phyloP scores from a whole-genome alignment of 2,888 invertebrate species.

The Portevinia maculata region DNA sequence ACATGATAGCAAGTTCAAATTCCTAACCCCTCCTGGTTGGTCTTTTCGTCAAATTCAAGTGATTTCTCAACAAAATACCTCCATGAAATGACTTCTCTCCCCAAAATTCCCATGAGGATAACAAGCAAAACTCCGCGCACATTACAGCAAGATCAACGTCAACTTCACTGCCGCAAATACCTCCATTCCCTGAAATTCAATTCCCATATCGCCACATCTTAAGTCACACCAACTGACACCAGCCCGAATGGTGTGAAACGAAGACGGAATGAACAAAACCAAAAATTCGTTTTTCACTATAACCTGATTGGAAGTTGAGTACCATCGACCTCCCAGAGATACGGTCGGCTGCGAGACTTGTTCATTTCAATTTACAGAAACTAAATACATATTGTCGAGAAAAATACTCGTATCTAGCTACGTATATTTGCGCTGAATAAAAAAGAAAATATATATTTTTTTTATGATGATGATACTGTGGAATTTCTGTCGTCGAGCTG shows the following conservation, averaged over 20 bases:
- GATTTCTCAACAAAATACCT: not conserved
- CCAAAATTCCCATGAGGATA: slow-evolving; percentile 19
- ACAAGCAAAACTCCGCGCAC: not conserved
- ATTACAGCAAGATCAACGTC: slow-evolving; percentile 4
- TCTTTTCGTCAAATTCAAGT: slow-evolving; percentile 4
- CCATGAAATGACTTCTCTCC: slow-evolving; percentile 4
- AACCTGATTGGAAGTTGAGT: slow-evolving; percentile 47
- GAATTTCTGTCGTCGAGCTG: slow-evolving; percentile 38
- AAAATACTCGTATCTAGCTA: slow-evolving; percentile 14
- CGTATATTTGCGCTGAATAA: slow-evolving; percentile 1
- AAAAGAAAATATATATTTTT: not conserved
- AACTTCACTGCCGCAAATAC: not conserved
- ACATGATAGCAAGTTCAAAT: not conserved
- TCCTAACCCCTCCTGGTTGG: slow-evolving; percentile 31
- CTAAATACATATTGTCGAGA: slow-evolving; percentile 1
- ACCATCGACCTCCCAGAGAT: slow-evolving; percentile 45
- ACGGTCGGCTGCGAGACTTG: slow-evolving; percentile 37
- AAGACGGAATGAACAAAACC: slow-evolving; percentile 27
- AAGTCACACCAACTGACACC: slow-evolving; percentile 10
- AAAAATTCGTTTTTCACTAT: slow-evolving; percentile 3
- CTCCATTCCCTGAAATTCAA: slow-evolving; percentile 35
- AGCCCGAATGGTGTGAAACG: slow-evolving; percentile 32
- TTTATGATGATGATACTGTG: slow-evolving; percentile 45
- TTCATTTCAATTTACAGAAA: slow-evolving; percentile 20
- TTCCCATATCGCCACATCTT: slow-evolving; percentile 43